Conservation (phyloP, 2,888 invertebrate genomes). For the Schrankia costaestrigalis region DNA sequence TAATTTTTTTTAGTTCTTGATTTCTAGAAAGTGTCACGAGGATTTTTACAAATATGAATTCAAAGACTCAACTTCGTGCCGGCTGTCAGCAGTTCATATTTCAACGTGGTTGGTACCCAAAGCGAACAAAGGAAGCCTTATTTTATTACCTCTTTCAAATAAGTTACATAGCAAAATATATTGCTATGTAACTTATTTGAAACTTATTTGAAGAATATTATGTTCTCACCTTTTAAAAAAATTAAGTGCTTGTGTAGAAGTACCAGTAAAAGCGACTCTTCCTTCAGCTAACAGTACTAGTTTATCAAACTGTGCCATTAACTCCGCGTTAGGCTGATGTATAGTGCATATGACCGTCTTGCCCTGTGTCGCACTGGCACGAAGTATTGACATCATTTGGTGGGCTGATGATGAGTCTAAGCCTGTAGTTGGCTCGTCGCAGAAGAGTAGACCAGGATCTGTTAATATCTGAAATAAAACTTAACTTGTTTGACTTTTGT, state of each 20-base stretch:
- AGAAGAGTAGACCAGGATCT: constrained; percentile 94
- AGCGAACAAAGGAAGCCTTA: too few species aligned
- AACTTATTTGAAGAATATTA: too few species aligned
- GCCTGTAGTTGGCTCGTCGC: constrained; percentile 98
- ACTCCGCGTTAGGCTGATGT: constrained; percentile 95
- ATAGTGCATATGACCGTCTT: constrained; percentile 96
- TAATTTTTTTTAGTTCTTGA: too few species aligned
- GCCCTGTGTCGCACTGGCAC: constrained; percentile 85
- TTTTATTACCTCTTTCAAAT: too few species aligned
- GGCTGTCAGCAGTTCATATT: too few species aligned
- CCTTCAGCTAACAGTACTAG: constrained; percentile 92
- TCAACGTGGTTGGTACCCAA: too few species aligned
- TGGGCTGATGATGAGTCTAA: constrained; percentile 95
- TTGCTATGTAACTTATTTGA: too few species aligned
- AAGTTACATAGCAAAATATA: too few species aligned
- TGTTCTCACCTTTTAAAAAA: constrained; percentile 84
- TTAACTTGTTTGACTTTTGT: too few species aligned
- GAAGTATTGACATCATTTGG: constrained; percentile 87
- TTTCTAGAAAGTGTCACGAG: too few species aligned
- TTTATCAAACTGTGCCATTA: constrained; percentile 90
- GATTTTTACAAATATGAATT: too few species aligned
- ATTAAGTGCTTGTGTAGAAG: constrained; percentile 67
- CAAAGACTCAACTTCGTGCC: too few species aligned
- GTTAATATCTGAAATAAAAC: constrained; percentile 90
- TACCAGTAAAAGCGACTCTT: constrained; percentile 91